Evolutionary conservation across 2,113 vertebrate genomes (phyloP).

Genomic region (Sander vitreus): DNA sequence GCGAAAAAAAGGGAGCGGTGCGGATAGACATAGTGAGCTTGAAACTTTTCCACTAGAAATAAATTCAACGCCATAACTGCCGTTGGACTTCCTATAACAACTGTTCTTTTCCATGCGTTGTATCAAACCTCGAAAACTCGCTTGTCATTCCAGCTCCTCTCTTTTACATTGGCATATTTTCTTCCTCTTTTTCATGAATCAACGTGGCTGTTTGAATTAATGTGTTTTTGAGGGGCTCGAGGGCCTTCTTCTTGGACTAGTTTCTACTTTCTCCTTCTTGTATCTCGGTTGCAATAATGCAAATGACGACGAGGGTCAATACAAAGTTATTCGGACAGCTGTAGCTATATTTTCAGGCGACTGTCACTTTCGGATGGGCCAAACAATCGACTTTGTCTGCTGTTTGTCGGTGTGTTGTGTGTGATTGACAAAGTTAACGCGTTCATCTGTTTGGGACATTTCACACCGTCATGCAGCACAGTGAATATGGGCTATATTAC

Average conservation of each 20-base stretch:
- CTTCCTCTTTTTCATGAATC: slow-evolving; percentile 40
- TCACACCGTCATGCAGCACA: not conserved
- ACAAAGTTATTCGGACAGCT: slow-evolving; percentile 43
- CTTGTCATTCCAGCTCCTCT: slow-evolving; percentile 26
- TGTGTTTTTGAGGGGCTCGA: slow-evolving; percentile 12
- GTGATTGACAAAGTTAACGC: slow-evolving; percentile 43
- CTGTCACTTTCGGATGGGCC: slow-evolving; percentile 63
- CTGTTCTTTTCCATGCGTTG: slow-evolving; percentile 33
- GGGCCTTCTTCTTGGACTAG: slow-evolving; percentile 54
- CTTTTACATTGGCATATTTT: not conserved
- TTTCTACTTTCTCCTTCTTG: slow-evolving; percentile 49
- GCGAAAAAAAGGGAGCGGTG: slow-evolving; percentile 80
- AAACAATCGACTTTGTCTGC: slow-evolving; percentile 16
- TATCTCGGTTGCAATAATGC: not conserved
- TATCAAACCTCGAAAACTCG: slow-evolving; percentile 28
- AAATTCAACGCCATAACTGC: slow-evolving; percentile 78
- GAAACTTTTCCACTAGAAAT: slow-evolving; percentile 85
- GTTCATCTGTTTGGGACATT: slow-evolving; percentile 12
- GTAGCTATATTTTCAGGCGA: slow-evolving; percentile 13
- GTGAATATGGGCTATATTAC: slow-evolving; percentile 22
- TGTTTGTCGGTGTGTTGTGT: not conserved
- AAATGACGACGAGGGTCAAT: slow-evolving; percentile 4
- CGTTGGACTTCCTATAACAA: slow-evolving; percentile 69
- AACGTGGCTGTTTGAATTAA: slow-evolving; percentile 48
- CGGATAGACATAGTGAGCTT: slow-evolving; percentile 69